These are phyloP conservation scores for Phorcus lineatus DNA, from an alignment of 2,888 invertebrate genomes.

Conservation along the genomic window DNA sequence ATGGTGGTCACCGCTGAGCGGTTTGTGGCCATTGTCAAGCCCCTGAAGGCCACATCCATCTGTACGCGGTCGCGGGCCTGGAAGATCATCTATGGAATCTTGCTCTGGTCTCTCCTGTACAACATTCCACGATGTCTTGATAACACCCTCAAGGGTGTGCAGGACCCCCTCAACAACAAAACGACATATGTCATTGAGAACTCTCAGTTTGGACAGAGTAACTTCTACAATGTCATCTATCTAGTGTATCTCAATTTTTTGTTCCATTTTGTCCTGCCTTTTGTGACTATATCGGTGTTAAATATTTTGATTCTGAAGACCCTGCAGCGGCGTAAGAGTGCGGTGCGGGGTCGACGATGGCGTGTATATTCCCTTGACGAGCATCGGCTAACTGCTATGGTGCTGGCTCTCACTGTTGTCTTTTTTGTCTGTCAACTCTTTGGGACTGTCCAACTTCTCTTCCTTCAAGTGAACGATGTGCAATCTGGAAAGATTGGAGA, in stretches of 20 bases:
- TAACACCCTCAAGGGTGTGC: conserved; percentile 16
- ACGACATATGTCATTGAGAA: conserved; percentile 25
- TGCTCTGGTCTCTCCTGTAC: conserved; percentile 37
- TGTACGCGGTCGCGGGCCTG: conserved; percentile 37
- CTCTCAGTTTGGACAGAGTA: conserved; percentile 32
- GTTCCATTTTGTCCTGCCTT: conserved; percentile 39
- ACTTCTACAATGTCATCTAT: conserved; percentile 36
- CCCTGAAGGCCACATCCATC: conserved; percentile 35
- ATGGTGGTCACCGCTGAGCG: conserved; percentile 36
- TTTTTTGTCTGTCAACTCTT: conserved; percentile 39
- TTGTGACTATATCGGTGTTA: conserved; percentile 33
- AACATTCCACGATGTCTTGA: conserved; percentile 38
- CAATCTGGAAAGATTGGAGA: conserved; percentile 30
- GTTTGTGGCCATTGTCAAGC: conserved; percentile 36
- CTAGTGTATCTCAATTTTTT: conserved; percentile 38
- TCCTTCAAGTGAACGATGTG: conserved; percentile 33
- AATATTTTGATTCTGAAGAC: conserved; percentile 34
- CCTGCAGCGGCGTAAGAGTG: conserved; percentile 18
- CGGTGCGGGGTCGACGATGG: not conserved
- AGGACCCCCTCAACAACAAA: conserved; percentile 18
- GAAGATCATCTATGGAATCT: conserved; percentile 32
- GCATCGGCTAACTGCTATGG: conserved; percentile 33
- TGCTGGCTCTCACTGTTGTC: conserved; percentile 36
- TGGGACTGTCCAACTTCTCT: conserved; percentile 35
- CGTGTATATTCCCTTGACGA: conserved; percentile 27